These are phyloP conservation scores for Pachyseris speciosa DNA, from an alignment of 64 coral and sea anemone species.

Conservation along the genomic window DNA sequence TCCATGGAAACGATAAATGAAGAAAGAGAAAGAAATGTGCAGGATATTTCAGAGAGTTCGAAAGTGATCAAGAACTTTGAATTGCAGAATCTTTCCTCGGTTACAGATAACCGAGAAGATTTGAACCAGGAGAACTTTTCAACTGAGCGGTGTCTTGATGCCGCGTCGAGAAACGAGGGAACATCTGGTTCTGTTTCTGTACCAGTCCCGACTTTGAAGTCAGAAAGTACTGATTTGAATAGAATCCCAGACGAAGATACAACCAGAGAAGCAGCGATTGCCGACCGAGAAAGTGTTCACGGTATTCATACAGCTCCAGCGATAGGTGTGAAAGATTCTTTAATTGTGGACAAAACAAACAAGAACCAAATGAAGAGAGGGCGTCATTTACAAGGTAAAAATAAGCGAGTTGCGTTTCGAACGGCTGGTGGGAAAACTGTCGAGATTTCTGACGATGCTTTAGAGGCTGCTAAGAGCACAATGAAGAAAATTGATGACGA, in stretches of 20 bases:
- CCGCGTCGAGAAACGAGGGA: not conserved
- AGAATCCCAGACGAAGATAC: not conserved
- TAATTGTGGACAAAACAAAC: not conserved
- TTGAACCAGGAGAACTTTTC: not conserved
- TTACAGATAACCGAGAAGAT: not conserved
- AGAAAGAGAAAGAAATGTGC: not conserved
- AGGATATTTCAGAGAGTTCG: not conserved
- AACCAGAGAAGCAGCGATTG: not conserved
- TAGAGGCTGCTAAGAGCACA: not conserved
- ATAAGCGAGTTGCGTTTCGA: not conserved
- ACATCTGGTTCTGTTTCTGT: not conserved
- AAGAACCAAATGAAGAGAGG: no score
- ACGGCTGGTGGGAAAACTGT: not conserved
- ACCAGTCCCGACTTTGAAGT: not conserved
- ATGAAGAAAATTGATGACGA: not conserved
- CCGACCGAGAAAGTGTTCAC: not conserved
- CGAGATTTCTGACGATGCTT: not conserved
- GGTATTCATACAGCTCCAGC: not conserved
- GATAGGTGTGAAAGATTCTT: not conserved
- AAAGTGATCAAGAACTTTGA: not conserved
- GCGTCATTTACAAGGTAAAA: not conserved
- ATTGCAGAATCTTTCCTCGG: not conserved
- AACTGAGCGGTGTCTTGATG: not conserved
- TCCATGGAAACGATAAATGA: not conserved
- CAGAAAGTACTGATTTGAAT: not conserved